Evolutionary conservation across 2,888 invertebrate genomes (phyloP).

Genomic region (Lasioglossum calceatum): DNA sequence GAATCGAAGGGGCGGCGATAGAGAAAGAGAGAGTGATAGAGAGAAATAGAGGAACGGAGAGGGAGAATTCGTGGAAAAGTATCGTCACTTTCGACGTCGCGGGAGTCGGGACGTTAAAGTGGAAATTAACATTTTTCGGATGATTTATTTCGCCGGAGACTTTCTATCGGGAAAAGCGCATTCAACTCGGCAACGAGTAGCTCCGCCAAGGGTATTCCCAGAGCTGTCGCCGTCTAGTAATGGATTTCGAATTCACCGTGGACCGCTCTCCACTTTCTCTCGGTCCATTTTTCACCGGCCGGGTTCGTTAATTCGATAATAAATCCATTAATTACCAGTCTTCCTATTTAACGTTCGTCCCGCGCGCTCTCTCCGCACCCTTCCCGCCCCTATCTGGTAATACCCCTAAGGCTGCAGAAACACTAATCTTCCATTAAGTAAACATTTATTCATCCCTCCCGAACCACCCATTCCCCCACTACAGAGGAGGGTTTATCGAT

Average conservation of each 20-base stretch:
- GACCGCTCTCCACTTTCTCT: constrained; percentile 52
- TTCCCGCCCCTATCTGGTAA: constrained; percentile 31
- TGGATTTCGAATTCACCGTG: constrained; percentile 69
- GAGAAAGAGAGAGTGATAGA: background rate
- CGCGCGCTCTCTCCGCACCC: background rate
- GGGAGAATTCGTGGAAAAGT: background rate
- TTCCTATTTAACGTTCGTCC: constrained; percentile 65
- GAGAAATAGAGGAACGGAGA: background rate
- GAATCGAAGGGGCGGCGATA: background rate
- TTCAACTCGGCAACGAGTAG: constrained; percentile 47
- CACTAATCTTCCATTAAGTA: constrained; percentile 74
- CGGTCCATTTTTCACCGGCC: constrained; percentile 66
- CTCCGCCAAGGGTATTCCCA: constrained; percentile 61
- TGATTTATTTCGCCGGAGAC: constrained; percentile 62
- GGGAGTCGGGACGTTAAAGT: constrained; percentile 22
- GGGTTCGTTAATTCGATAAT: constrained; percentile 75
- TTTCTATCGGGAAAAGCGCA: constrained; percentile 49
- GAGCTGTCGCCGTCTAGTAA: constrained; percentile 67
- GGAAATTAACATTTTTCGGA: constrained; percentile 64
- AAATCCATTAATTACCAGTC: constrained; percentile 73
- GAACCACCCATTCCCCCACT: background rate
- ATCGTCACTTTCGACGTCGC: constrained; percentile 10
- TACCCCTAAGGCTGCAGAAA: constrained; percentile 56
- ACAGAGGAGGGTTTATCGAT: background rate
- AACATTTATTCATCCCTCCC: constrained; percentile 70